Evolutionary conservation across 2,888 invertebrate species (phyloP).

Genomic region (Hofmannophila pseudospretella): DNA sequence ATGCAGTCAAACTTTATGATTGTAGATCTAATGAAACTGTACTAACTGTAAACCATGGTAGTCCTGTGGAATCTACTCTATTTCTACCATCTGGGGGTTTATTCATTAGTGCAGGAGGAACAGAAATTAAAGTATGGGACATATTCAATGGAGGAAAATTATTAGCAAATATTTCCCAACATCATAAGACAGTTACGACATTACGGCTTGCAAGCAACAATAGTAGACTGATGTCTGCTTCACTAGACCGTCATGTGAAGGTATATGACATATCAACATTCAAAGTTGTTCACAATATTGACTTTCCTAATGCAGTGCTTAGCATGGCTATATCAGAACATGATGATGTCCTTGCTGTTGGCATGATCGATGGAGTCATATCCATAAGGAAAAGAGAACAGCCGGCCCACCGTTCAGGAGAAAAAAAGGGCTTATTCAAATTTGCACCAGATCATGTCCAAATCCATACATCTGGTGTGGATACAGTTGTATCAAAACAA

Average conservation of each 20-base stretch:
- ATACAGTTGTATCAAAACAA: slow-evolving; percentile 70
- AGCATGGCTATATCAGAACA: slow-evolving; percentile 86
- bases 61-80: slow-evolving; percentile 92
- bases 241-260: slow-evolving; percentile 95
- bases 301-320: slow-evolving; percentile 93
- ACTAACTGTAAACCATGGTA: slow-evolving; percentile 89
- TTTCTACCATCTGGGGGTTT: slow-evolving; percentile 94
- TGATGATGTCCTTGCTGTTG: slow-evolving; percentile 92
- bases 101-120: slow-evolving; percentile 94
- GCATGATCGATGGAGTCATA: slow-evolving; percentile 95
- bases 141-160: slow-evolving; percentile 91
- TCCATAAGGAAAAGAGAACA: slow-evolving; percentile 89
- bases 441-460: slow-evolving; percentile 67
- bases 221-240: slow-evolving; percentile 90
- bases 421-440: slow-evolving; percentile 63
- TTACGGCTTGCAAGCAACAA: slow-evolving; percentile 89
- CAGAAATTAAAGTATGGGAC: slow-evolving; percentile 96
- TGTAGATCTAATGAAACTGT: slow-evolving; percentile 83
- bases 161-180: slow-evolving; percentile 90
- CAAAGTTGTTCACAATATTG: slow-evolving; percentile 91
- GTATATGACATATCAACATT: slow-evolving; percentile 93
- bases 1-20: slow-evolving; percentile 92
- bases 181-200: slow-evolving; percentile 97
- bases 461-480: slow-evolving; percentile 41
- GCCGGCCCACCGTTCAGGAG: slow-evolving; percentile 50